A percentile compares a stretch with the other conserved stretches of the same genome.
These are phyloP conservation scores for Hydra vulgaris DNA, from an alignment of 30 jellyfish, hydroid and myxozoan genomes.

Conservation along the genomic window DNA sequence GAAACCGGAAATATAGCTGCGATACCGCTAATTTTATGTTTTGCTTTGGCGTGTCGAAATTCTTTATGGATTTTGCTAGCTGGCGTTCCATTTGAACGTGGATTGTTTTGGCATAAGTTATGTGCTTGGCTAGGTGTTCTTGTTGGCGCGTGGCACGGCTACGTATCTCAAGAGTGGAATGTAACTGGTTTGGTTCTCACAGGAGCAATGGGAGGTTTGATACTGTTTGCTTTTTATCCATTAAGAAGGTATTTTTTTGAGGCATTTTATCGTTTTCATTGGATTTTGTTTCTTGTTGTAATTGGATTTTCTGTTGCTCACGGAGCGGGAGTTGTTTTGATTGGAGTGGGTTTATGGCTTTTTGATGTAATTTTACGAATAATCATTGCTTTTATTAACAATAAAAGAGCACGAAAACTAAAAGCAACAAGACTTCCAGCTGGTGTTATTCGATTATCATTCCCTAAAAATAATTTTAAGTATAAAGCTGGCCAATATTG, in stretches of 20 bases:
- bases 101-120: constrained; percentile 58
- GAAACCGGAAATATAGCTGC: constrained; percentile 51
- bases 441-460: constrained; percentile 38
- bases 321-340: constrained; percentile 43
- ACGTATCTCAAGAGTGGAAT: constrained; percentile 27
- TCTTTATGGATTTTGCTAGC: constrained; percentile 35
- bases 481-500: constrained; percentile 55
- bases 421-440: constrained; percentile 47
- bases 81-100: constrained; percentile 62
- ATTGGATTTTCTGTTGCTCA: constrained; percentile 40
- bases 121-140: constrained; percentile 50
- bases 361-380: constrained; percentile 43
- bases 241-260: constrained; percentile 45
- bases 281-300: constrained; percentile 58
- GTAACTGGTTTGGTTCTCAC: constrained; percentile 35
- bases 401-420: constrained; percentile 24
- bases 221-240: constrained; percentile 45
- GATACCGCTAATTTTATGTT: constrained; percentile 44
- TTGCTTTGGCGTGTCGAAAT: constrained; percentile 54
- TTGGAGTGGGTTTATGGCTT: constrained; percentile 53
- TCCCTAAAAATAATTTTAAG: constrained; percentile 27
- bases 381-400: constrained; percentile 33
- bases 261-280: constrained; percentile 39
- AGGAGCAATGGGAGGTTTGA: constrained; percentile 44
- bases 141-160: constrained; percentile 58